Base-by-base conservation (phyloP, 2,113 vertebrate genomes). In the Siphamia tubifer region DNA sequence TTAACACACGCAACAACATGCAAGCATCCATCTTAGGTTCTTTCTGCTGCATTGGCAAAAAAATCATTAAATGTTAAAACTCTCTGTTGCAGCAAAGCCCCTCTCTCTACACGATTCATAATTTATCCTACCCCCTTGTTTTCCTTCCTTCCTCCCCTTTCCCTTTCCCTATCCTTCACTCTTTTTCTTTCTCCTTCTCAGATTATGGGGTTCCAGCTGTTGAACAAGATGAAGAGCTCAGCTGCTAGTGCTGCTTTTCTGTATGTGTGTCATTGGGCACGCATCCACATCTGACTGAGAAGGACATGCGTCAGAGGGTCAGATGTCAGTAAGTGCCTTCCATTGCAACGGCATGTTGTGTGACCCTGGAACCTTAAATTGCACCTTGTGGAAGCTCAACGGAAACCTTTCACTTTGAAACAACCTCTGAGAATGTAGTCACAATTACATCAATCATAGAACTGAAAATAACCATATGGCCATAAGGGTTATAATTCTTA, bases 41-140 rank as follows among this genome's bases (percentile, higher is more conserved):
- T 77, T 81, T 77, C 77, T 85, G 72, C 87, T 82, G 85, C 79
- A 82, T 8, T 70, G 82, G 69, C 68, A 79, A 73, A 72, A 72
- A 85, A 57, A 86, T 77, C 80, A 91, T 89, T 90, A 92, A 90
- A 92, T 76, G 87, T 92, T 94, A 93, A 94, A 93, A 93, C 83
- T 84, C 77, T 86, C 58, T 94, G 85, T 85, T 81, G 83, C 81
- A 72, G 85, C 93, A 86, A 81, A 88, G 92, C 89, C 67, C 74
- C 84, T 77, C 77, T 75, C 80, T 58, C 85, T 55, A 79, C 62
- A 68, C 21, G n/a, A 87, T 90, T 79, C 68, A 90, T 90, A 85
- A 90, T 90, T 89, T 63, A 90, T 89, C 83, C 66, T 62, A 15
- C 25, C 56, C 25, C 56, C 54, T 49, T 65, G 42, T 76, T 74